Evolutionary conservation across 2,888 invertebrate species (phyloP).

Genomic region (Phymatocera aterrima): DNA sequence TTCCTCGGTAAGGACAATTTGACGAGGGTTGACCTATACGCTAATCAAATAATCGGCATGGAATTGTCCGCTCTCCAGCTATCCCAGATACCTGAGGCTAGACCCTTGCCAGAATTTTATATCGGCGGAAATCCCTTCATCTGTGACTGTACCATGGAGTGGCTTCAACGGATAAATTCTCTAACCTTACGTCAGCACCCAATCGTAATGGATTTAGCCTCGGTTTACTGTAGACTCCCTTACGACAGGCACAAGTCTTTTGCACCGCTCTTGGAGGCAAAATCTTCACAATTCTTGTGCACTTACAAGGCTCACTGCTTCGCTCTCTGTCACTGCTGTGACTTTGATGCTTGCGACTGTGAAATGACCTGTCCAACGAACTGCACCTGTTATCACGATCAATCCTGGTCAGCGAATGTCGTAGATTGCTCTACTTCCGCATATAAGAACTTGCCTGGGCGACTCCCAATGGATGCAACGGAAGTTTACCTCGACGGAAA

Average conservation of each 20-base stretch:
- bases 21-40: constrained; percentile 93
- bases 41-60: constrained; percentile 93
- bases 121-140: constrained; percentile 96
- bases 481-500: constrained; percentile 96
- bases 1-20: constrained; percentile 93
- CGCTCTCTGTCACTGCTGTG: constrained; percentile 96
- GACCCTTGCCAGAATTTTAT: constrained; percentile 91
- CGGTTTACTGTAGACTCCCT: constrained; percentile 91
- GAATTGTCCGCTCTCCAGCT: constrained; percentile 92
- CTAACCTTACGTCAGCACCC: constrained; percentile 90
- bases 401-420: constrained; percentile 94
- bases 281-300: constrained; percentile 93
- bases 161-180: constrained; percentile 94
- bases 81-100: constrained; percentile 86
- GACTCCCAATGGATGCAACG: constrained; percentile 96
- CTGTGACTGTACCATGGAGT: constrained; percentile 97
- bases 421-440: constrained; percentile 92
- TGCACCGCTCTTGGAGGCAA: constrained; percentile 90
- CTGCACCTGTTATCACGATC: constrained; percentile 96
- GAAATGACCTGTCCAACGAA: constrained; percentile 97
- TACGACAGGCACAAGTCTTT: constrained; percentile 91
- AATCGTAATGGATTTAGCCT: constrained; percentile 92
- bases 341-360: constrained; percentile 98
- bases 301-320: constrained; percentile 95
- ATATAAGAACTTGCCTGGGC: constrained; percentile 89